phyloP scores from a whole-genome alignment of 2,888 invertebrate species.

The Eupithecia subfuscata region DNA sequence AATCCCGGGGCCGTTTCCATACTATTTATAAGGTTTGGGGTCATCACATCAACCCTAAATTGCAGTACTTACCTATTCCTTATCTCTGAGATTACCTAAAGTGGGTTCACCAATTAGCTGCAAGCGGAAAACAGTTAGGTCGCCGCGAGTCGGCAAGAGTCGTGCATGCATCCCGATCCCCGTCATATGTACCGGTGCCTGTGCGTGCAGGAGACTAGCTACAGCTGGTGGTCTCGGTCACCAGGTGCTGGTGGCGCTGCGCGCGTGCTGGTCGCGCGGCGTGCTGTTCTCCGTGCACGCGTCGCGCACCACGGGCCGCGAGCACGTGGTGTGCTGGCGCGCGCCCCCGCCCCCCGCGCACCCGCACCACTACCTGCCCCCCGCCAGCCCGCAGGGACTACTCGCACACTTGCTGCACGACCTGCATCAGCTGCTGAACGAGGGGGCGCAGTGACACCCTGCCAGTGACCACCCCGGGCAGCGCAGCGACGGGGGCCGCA shows the following conservation, averaged over 20 bases:
- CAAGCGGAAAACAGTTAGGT: too few species aligned
- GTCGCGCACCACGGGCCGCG: slow-evolving; percentile 94
- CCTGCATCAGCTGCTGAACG: slow-evolving; percentile 15
- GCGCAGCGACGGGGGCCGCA: not conserved
- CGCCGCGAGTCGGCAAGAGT: too few species aligned
- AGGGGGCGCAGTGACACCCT: not conserved
- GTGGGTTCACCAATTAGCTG: too few species aligned
- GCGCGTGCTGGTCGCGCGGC: slow-evolving; percentile 92
- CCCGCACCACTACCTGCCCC: slow-evolving; percentile 54
- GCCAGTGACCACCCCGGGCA: not conserved
- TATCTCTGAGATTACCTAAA: too few species aligned
- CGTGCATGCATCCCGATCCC: too few species aligned
- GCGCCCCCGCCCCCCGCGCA: slow-evolving; percentile 60
- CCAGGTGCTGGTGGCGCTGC: slow-evolving; percentile 88
- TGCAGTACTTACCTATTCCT: too few species aligned
- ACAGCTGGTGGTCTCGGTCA: too few species aligned
- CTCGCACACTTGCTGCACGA: slow-evolving; percentile 34
- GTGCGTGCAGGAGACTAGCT: too few species aligned
- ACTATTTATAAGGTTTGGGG: too few species aligned
- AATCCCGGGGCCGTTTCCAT: too few species aligned
- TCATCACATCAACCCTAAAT: too few species aligned
- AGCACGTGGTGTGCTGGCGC: slow-evolving; percentile 96
- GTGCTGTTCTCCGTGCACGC: slow-evolving; percentile 93
- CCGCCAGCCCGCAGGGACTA: slow-evolving; percentile 46
- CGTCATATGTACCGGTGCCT: too few species aligned